Evolutionary conservation across 2,113 vertebrate genomes (phyloP), one percentile per base, ranked within the genome.

Genomic region (Chaetura pelagica): DNA sequence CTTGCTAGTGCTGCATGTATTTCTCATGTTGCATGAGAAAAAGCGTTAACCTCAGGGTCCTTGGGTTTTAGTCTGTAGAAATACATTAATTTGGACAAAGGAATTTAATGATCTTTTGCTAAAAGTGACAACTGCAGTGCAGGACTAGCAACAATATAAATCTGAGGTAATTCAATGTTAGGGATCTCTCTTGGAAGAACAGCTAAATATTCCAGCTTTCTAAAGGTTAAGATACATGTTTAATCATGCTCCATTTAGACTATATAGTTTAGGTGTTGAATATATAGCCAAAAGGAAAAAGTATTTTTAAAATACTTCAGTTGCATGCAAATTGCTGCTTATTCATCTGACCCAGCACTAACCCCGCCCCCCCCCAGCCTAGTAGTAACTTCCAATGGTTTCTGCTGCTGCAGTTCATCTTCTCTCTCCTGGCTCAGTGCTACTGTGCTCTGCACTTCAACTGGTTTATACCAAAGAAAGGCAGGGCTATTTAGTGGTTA

Each of bases 1-100:
- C 80, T 86, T 0, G 0, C 10, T 24, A 18, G 6, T 57, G 16
- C 67, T 67, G 34, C 30, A 12, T 15, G 0, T 27, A 26, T 64
- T 42, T 66, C 32, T 64, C 69, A n/a, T 42, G 23, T 52, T 48
- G 40, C 26, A 19, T 26, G 15, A 40, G 29, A 30, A 51, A 69
- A 84, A 81, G 2, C 29, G 27, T 63, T 46, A 46, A 16, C 73
- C 22, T 73, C 2, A 1, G 19, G 34, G 55, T 48, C 58, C 48
- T 64, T 48, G 35, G 52, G 51, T 30, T 44, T 49, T 34, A 42
- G 40, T n/a, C n/a, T 58, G 58, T 29, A 84, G 29, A 75, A 72
- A 68, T 54, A 72, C 17, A 49, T 76, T 84, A 23, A 84, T 76
- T 80, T 59, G 29, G 38, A 68, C 73, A 64, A 54, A 83, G 73